These are phyloP conservation scores for Cerastoderma edule DNA, from an alignment of 2,888 invertebrate genomes.

Conservation along the genomic window DNA sequence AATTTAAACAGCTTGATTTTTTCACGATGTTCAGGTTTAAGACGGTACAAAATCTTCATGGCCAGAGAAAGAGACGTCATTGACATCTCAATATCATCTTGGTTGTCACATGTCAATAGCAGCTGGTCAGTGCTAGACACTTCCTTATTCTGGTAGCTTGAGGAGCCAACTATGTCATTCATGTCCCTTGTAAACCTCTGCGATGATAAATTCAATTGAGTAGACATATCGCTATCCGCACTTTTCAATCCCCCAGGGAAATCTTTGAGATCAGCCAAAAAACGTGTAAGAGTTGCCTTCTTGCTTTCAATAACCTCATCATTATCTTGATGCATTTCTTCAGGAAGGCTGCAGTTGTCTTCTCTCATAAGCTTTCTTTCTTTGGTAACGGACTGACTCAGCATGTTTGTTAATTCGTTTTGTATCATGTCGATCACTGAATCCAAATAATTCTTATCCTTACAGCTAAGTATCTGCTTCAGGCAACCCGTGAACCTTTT, in stretches of 20 bases:
- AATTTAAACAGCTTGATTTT: slow-evolving; percentile 35
- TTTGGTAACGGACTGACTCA: slow-evolving; percentile 2
- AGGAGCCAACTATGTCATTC: no score
- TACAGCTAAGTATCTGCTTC: slow-evolving; percentile 10
- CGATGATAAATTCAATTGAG: no score
- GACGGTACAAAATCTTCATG: slow-evolving; percentile 44
- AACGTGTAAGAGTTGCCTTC: slow-evolving; percentile 10
- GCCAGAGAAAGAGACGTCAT: slow-evolving; percentile 33
- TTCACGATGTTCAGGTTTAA: slow-evolving; percentile 56
- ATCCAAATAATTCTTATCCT: slow-evolving; percentile 13
- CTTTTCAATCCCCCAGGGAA: slow-evolving; percentile 7
- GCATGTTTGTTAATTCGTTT: slow-evolving; percentile 13
- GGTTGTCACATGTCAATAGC: background rate
- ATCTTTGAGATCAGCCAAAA: slow-evolving; percentile 1
- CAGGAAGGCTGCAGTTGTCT: no score
- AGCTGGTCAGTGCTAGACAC: no score
- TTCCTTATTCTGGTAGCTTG: no score
- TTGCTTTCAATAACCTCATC: slow-evolving; percentile 21
- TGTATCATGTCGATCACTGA: slow-evolving; percentile 6
- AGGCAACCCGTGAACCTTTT: slow-evolving; percentile 5
- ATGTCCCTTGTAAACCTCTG: no score
- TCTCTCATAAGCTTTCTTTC: no score
- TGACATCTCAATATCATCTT: slow-evolving; percentile 20
- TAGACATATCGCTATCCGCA: background rate
- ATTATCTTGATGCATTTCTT: no score